Evolutionary conservation across 1,140 invertebrate species (phyloP), one percentile per base, ranked within the genome.

Genomic region (Achroia grisella): DNA sequence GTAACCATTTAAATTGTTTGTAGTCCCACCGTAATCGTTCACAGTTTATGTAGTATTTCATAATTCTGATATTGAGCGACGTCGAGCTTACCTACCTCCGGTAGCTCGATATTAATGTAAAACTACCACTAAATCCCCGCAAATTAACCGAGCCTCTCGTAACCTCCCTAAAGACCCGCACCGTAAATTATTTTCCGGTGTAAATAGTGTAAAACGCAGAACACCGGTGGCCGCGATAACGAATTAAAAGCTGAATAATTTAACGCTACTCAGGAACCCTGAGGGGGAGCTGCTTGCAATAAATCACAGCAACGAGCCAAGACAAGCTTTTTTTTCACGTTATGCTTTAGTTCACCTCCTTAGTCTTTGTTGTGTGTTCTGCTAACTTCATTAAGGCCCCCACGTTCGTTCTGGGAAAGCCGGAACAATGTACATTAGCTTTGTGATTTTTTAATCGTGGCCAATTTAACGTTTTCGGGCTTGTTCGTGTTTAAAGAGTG

Each of bases 241-340:
- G 68, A 85, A 85, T 85, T 85, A 85, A 85, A 84, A 79, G 69
- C 73, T 85, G 78, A 85, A 85, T 85, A 82, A 85, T 85, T 82
- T 82, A 82, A 80, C 71, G 76, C 76, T 63, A 69, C 68, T 59
- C 68, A 71, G 68, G 63, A 68, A 75, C 70, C 63, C 71, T 56
- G 59, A 62, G 71, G 71, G 71, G 73, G 63, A 54, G 59, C 48
- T 54, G 44, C 32, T 39, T 42, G 66, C 59, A 59, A 81, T 81
- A 84, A 81, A 84, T 84, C 76, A 82, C 77, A 56, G 54, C 46
- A 66, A 71, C 59, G 56, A 64, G 62, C 59, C 67, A 52, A 78
- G 77, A 83, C 76, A 67, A 65, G 68, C 67, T 68, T 67, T 83
- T 75, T 23, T 79, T 76, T 79, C 70, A 77, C 70, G 75, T 79